A percentile compares a stretch with the other conserved stretches of the same genome.
phyloP scores from a whole-genome alignment of 2,797 vertebrate species.

The Syngnathus acus region DNA sequence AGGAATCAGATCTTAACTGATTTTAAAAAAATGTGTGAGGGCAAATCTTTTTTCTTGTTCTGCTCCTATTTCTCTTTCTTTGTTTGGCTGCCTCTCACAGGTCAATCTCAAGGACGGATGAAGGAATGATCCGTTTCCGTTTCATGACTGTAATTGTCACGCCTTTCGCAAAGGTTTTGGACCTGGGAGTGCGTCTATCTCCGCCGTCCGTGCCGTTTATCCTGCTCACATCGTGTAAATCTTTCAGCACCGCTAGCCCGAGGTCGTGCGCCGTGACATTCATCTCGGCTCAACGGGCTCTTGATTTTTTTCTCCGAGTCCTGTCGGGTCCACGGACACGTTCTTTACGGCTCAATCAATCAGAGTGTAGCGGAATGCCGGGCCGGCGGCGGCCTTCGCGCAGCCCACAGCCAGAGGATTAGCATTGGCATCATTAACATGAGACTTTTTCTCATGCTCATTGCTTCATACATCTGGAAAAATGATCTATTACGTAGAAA shows the following conservation, averaged over 20 bases:
- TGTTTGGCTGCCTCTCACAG: background rate
- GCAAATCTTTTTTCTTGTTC: background rate
- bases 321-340: constrained; percentile 55
- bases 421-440: background rate
- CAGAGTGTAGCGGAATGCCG: constrained; percentile 46
- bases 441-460: background rate
- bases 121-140: constrained; percentile 17
- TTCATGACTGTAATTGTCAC: constrained; percentile 40
- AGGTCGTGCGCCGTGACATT: constrained; percentile 50
- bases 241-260: constrained; percentile 47
- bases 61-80: background rate
- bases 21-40: background rate
- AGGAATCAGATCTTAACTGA: background rate
- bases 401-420: constrained; percentile 12
- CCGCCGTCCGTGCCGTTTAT: background rate
- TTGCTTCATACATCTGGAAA: background rate
- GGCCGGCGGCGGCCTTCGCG: background rate
- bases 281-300: constrained; percentile 60
- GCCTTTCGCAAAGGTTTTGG: constrained; percentile 26
- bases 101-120: background rate
- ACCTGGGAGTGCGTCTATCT: constrained; percentile 27
- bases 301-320: constrained; percentile 57
- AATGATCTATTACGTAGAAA: background rate
- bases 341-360: constrained; percentile 65
- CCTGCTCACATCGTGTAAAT: constrained; percentile 43